Evolutionary conservation across 2,797 vertebrate genomes (phyloP), one percentile per base, ranked within the genome.

Genomic region (Sebastes cheni): DNA sequence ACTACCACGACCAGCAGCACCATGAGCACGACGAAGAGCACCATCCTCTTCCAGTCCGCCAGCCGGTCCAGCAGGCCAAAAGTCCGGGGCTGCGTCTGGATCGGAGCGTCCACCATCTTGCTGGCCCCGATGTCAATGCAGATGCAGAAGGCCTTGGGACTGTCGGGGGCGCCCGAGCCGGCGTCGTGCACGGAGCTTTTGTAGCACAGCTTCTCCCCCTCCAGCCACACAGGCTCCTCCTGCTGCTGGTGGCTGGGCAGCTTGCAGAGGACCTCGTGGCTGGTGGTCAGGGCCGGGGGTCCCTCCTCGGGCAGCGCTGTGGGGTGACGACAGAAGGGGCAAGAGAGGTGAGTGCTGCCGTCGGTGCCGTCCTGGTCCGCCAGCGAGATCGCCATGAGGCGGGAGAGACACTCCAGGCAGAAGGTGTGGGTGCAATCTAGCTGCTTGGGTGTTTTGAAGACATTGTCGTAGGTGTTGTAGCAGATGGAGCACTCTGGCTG

Each of bases 401-500:
- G 96, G 5, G 98, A 98, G 84, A 99, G 95, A 18, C 98, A 99
- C 89, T 99, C 98, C 62, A 99, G 91, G 92, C 98, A 99, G 93
- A 99, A 99, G 1, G 97, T 97, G 2, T 99, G 98, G 0, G 96
- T 95, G 93, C 98, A 99, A 20, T 96, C 95, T 60, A 99, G 95
- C 85, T 95, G 85, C 78, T 99, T 99, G 75, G 98, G 98, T 0
- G 97, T 98, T 92, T 98, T 99, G 95, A 99, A 99, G 87, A 96
- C 92, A 74, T 99, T 99, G 96, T 99, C 98, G 0, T 98, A 99
- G 71, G 92, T 95, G 76, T 95, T 98, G 95, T 97, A 99, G 95
- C 98, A 99, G 91, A 99, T 99, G 91, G 97, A 97, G 84, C 98
- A 99, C 82, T 99, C 98, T 0, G 97, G 95, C 0, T 97, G 97